Conservation (phyloP, 2,113 vertebrate genomes). For the Panthera tigris region DNA sequence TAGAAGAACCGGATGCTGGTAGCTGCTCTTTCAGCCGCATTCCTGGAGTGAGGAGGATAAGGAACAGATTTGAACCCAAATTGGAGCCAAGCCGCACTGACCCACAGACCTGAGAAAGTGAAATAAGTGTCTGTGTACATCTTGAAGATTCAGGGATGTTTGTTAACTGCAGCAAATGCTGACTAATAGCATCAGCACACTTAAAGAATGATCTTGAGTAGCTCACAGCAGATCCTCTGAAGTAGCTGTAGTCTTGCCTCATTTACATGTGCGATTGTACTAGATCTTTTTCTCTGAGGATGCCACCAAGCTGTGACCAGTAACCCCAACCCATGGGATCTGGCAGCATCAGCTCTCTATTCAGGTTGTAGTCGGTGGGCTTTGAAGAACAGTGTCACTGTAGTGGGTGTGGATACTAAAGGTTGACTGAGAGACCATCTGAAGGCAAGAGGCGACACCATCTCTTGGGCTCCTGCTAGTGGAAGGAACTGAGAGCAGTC, state of each 20-base stretch:
- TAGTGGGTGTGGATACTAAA: background rate
- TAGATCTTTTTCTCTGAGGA: background rate
- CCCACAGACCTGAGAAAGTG: background rate
- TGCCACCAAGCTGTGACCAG: background rate
- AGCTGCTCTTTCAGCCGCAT: background rate
- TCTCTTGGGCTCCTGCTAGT: background rate
- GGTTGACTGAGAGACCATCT: background rate
- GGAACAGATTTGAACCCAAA: background rate
- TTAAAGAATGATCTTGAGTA: background rate
- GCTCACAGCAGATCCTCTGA: background rate
- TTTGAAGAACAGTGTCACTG: background rate
- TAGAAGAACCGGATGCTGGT: background rate
- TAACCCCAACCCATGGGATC: background rate
- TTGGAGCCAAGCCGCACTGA: background rate
- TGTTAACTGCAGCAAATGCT: conserved; percentile 20
- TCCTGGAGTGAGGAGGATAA: background rate
- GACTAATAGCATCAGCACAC: background rate
- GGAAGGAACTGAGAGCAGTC: background rate
- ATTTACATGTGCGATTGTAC: background rate
- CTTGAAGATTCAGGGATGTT: background rate
- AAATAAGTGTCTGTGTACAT: background rate
- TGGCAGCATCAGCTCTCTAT: background rate
- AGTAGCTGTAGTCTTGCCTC: background rate
- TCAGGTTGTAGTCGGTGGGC: background rate
- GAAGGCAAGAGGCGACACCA: background rate